Conservation (phyloP, 2,888 invertebrate species). For the Nasonovia ribisnigri region DNA sequence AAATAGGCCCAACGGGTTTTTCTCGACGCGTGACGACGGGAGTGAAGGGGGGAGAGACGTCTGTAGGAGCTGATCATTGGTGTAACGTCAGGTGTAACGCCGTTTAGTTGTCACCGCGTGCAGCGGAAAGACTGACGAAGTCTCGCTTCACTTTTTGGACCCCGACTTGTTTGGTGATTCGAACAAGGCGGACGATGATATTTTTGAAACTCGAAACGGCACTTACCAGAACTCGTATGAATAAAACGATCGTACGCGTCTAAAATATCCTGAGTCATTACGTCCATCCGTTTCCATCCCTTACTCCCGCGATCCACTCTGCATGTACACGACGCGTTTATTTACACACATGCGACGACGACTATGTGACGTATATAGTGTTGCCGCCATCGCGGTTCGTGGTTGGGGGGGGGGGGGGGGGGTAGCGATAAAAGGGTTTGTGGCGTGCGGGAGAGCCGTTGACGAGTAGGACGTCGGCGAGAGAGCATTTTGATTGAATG, state of each 20-base stretch:
- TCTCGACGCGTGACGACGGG: not conserved
- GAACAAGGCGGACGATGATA: not conserved
- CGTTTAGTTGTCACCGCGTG: not conserved
- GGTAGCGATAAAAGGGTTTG: not conserved
- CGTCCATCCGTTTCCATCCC: not conserved
- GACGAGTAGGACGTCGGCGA: conserved; percentile 25
- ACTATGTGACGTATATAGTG: not conserved
- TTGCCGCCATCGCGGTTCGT: not conserved
- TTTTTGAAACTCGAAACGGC: not conserved
- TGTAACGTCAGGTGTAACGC: too few species aligned
- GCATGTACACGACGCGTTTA: not conserved
- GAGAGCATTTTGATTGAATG: conserved; percentile 42
- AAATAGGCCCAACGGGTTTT: not conserved
- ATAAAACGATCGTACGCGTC: not conserved
- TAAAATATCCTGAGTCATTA: not conserved
- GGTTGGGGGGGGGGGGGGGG: not conserved
- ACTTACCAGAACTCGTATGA: not conserved
- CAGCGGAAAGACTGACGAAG: not conserved
- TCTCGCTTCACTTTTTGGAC: not conserved
- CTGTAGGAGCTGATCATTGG: too few species aligned
- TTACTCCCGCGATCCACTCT: not conserved
- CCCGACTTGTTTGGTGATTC: not conserved
- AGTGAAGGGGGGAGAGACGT: too few species aligned
- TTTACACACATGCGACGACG: not conserved
- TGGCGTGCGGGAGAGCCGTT: not conserved